Conservation (phyloP, 2,888 invertebrate species). For the Cecidostiba fungosa region DNA sequence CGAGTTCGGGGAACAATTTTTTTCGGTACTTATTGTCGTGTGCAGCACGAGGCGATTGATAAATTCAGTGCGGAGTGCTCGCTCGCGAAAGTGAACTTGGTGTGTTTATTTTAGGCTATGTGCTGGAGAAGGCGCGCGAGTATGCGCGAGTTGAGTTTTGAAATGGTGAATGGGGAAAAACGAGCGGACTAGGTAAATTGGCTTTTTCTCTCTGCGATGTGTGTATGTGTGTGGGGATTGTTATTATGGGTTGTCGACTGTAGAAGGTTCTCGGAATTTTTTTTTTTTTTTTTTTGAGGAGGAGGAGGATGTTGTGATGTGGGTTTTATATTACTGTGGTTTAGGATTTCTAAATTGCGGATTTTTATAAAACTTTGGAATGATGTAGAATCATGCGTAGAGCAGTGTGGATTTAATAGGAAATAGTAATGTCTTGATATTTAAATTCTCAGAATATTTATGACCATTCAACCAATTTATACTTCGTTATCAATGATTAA, state of each 20-base stretch:
- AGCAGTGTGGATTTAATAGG: too few species aligned
- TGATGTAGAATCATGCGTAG: too few species aligned
- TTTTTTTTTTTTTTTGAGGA: background rate
- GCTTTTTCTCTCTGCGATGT: background rate
- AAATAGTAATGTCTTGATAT: too few species aligned
- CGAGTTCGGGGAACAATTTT: background rate
- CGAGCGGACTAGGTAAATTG: conserved; percentile 34
- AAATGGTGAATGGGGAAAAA: conserved; percentile 24
- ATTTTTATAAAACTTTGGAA: background rate
- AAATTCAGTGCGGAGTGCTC: background rate
- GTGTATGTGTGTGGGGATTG: background rate
- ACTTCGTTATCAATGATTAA: too few species aligned
- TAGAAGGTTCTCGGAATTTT: background rate
- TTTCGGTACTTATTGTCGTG: background rate
- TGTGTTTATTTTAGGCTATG: conserved; percentile 48
- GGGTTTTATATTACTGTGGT: background rate
- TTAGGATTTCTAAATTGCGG: background rate
- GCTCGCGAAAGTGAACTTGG: conserved; percentile 54
- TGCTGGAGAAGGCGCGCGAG: background rate
- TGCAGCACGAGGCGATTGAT: background rate
- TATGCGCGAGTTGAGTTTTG: background rate
- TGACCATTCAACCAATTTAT: too few species aligned
- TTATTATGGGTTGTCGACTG: background rate
- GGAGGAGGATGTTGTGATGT: background rate
- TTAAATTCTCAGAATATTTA: too few species aligned